Evolutionary conservation across 2,113 vertebrate genomes (phyloP), one percentile per base, ranked within the genome.

Genomic region (Gymnorhina tibicen): DNA sequence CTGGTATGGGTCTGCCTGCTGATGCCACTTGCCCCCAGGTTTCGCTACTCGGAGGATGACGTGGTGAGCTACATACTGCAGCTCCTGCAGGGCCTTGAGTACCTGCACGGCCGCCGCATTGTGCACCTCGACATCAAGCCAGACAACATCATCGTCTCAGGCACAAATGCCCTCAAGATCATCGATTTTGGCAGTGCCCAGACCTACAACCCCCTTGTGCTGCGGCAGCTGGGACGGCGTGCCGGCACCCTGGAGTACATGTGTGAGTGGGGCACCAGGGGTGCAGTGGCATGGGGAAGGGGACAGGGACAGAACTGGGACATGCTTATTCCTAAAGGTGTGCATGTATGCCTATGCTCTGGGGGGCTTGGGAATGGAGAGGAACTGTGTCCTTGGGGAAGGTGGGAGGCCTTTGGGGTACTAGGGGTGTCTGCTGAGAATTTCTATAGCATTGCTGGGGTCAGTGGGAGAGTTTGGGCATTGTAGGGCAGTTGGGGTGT

Each of bases 71-170:
- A 99, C 3, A 63, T 99, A 23, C 97, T 98, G 47, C 99, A 99
- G 98, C 97, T 99, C 70, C 98, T 99, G 11, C 99, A 99, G 95
- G 99, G 99, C 55, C 98, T 99, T 11, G 99, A 99, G 74, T 99
- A 99, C 92, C 98, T 99, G 56, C 99, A 99, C 0, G 89, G 98
- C 66, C 98, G 96, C 52, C 99, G 98, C 28, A 99, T 99, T 20
- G 98, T 99, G 52, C 99, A 99, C 95, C 98, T 99, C 9, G 99
- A 99, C 97, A 98, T 99, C 96, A 99, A 99, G 94, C 99, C 99
- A 0, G 99, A 99, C 93, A 99, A 99, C 84, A 67, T 99, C 55
- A 97, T 99, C 2, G 91, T 99, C 96, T 99, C 99, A 3, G 97
- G 98, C 89, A 98, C 98, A 97, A 99, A 99, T 1, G 90, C 98